Base-by-base conservation (phyloP, 2,797 vertebrate genomes). In the Hippoglossus hippoglossus region DNA sequence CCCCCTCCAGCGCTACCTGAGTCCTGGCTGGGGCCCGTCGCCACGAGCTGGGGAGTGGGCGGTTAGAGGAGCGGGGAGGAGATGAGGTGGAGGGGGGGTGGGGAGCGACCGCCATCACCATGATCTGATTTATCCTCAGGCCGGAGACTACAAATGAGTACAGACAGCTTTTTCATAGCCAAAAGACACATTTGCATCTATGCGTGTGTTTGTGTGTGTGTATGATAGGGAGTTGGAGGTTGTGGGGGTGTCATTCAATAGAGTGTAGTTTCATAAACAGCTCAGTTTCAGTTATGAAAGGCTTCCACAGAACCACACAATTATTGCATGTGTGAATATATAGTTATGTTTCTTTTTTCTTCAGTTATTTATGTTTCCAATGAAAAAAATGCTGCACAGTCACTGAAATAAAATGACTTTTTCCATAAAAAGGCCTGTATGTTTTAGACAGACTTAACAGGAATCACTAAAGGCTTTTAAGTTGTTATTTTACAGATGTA, bases 131-230 rank as follows among this genome's bases (percentile, higher is more conserved):
- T 85, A 39, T 89, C 91, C 89, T 58, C 64, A 16, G 91, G 92
- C 87, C 47, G 52, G 71, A 67, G 44, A 73, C 80, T 87, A 88
- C 90, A 92, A 91, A 94, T 90, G 90, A 92, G 87, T 91, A 83
- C 90, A 87, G 92, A 92, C 89, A 91, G 91, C 83, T 89, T 87
- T 85, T 87, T 86, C 84, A 91, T 88, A 80, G 91, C 91, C 89
- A 87, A 71, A 49, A 90, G 90, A 86, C 87, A 91, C 85, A 85
- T 92, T 85, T 90, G 85, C 90, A 87, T 91, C 85, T 67, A 9
- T 73, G 83, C 94, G 90, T 87, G 70, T 73, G 50, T 67, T 4
- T 65, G 71, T 71, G 63, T 18, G 5, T 22, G 34, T 13, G 21
- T 7, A 12, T 13, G 4, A 25, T 7, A 19, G 47, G 19, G 36